Percentiles rank a stretch among this genome's conserved stretches.
phyloP scores from a whole-genome alignment of 2,113 vertebrate genomes.

The Perca schrenkii region DNA sequence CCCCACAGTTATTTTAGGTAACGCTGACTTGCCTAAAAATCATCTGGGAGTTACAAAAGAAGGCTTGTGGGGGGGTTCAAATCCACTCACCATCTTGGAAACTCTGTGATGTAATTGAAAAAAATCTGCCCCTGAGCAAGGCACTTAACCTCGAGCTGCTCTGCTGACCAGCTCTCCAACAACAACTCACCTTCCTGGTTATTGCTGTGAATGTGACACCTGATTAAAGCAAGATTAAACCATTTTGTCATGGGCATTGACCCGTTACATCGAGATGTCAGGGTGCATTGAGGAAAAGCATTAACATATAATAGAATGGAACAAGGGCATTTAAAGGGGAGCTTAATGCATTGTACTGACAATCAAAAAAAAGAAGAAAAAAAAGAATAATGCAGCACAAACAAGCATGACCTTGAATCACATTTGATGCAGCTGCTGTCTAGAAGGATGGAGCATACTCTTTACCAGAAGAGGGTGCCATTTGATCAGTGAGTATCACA shows the following conservation, averaged over 20 bases:
- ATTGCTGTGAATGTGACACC: constrained; percentile 54
- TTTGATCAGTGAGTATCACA: constrained; percentile 41
- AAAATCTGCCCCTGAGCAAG: constrained; percentile 35
- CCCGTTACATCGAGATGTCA: constrained; percentile 37
- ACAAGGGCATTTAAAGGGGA: constrained; percentile 65
- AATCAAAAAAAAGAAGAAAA: constrained; percentile 50
- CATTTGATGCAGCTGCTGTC: constrained; percentile 40
- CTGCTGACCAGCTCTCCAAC: constrained; percentile 12
- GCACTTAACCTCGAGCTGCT: constrained; percentile 3
- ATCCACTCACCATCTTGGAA: constrained; percentile 23
- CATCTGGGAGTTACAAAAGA: constrained; percentile 31
- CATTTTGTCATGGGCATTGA: constrained; percentile 43
- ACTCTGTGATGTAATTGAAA: constrained; percentile 28
- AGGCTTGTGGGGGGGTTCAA: constrained; percentile 4
- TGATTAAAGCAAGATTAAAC: constrained; percentile 61
- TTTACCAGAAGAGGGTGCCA: constrained; percentile 76
- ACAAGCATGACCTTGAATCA: constrained; percentile 66
- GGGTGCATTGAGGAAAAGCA: constrained; percentile 34
- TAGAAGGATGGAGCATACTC: not conserved
- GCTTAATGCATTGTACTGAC: constrained; percentile 49
- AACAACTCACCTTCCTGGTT: constrained; percentile 42
- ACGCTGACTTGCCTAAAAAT: constrained; percentile 38
- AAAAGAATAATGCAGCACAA: constrained; percentile 49
- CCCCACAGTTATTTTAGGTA: constrained; percentile 33
- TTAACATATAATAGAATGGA: constrained; percentile 57